Evolutionary conservation across 2,797 vertebrate genomes (phyloP), one percentile per base, ranked within the genome.

Genomic region (Enteromius argenteus): DNA sequence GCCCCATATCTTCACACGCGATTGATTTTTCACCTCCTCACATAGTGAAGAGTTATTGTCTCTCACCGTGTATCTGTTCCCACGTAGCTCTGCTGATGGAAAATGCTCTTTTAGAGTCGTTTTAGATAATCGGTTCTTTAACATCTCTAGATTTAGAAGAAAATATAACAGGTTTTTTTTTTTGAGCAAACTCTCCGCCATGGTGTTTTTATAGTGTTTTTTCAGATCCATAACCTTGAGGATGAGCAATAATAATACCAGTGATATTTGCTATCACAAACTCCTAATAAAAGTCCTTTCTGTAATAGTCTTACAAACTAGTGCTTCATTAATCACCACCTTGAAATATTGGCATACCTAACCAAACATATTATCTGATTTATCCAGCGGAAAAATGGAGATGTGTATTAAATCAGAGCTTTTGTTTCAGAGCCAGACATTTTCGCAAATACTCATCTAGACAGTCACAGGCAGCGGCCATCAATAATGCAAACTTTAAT

Each of bases 401-500:
- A 66, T 62, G 39, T 42, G 39, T 84, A 39, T 71, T 80, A 53
- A 84, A 80, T 74, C 83, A 32, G 49, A 66, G 42, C n/a, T 64
- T 69, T 53, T 66, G 68, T 80, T 60, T 66, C 44, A 27, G 30
- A 74, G 68, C 44, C 69, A 74, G 67, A 51, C 42, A 21, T 73
- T 27, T 62, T 58, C 21, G 8, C 56, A 81, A 72, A 62, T 46
- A 37, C 39, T 81, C 58, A 81, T 81, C 53, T 17, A 73, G 80
- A 56, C 42, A 8, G 56, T 74, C 27, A 23, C 68, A 51, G 42
- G n/a, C 76, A 44, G 15, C 1, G 10, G n/a, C n/a, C 77, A 85
- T 85, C 62, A 85, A 80, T 85, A 85, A 75, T 80, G 69, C 78
- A 80, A 35, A 80, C 78, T 85, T 85, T 85, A 85, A 80, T 85